Evolutionary conservation across 2,113 vertebrate genomes (phyloP), one percentile per base, ranked within the genome.

Genomic region (Anser brachyrhynchus): DNA sequence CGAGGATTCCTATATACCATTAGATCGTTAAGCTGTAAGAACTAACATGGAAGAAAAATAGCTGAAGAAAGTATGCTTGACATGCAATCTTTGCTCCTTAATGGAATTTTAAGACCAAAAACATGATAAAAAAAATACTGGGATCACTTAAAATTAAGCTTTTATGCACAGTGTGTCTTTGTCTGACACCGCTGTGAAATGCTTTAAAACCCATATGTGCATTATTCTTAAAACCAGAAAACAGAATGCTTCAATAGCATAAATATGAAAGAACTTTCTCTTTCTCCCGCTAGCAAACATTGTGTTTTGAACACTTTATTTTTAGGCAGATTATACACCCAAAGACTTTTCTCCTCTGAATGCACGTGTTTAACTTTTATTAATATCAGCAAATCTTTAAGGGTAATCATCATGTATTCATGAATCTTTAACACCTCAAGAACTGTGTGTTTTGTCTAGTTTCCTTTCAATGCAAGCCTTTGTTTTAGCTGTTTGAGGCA

Each of bases 1-100:
- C 15, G 6, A 61, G n/a, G 58, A 44, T 39, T 84, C 41, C 31
- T 65, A 11, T 11, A 13, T 33, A 23, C 0, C 0, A 13, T 9
- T 71, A 31, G 9, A 31, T 49, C 15, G 84, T 86, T 54, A 64
- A 87, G 20, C 8, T 8, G 1, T 18, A 73, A 31, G 44, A 86
- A 73, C 26, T 39, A 54, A 54, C n/a, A 29, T 15, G 35, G 26
- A 70, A 13, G 54, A 82, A 66, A 17, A 20, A 8, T 0, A 65
- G 3, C 8, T 41, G 17, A 33, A 65, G 6, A 31, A 92, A 22
- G 31, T 19, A 6, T 58, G 8, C 6, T 91, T 89, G 35, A 8
- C 6, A 13, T 49, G 49, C 21, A 75, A 55, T 61, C 16, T 41
- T 78, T 28, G 4, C 5, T 67, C 11, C 14, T 10, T 3, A 5